Percentiles rank a stretch among this genome's conserved stretches.
phyloP scores from a whole-genome alignment of 64 coral and sea anemone genomes.

The Montipora efflorescens region DNA sequence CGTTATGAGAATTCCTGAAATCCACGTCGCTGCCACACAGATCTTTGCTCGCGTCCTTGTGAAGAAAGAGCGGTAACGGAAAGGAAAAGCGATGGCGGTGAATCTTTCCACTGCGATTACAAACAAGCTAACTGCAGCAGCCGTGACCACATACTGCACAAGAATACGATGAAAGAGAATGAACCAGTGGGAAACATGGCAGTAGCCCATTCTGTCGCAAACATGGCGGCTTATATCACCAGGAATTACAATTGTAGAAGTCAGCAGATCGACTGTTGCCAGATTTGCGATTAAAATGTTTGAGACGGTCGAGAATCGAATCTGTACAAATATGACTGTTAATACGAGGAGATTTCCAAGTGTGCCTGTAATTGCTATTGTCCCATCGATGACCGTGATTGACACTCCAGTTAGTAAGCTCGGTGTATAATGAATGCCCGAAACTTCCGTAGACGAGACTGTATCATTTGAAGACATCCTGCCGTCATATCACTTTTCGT shows the following conservation, averaged over 20 bases:
- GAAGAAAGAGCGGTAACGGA: slow-evolving; percentile 17
- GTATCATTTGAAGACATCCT: neutral
- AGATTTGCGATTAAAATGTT: slow-evolving; percentile 41
- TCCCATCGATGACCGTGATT: neutral
- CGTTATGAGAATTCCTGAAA: neutral
- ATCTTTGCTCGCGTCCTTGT: neutral
- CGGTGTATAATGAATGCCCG: neutral
- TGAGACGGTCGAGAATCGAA: slow-evolving; percentile 41
- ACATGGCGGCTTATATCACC: slow-evolving; percentile 31
- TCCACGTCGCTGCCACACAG: slow-evolving; percentile 8
- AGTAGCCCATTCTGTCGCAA: slow-evolving; percentile 18
- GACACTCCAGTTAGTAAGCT: neutral
- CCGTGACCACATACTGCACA: slow-evolving; percentile 23
- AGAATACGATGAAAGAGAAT: neutral
- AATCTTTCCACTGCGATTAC: slow-evolving; percentile 19
- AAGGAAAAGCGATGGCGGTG: slow-evolving; percentile 30
- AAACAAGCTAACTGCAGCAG: neutral
- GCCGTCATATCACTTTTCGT: neutral
- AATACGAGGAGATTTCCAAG: slow-evolving; percentile 30
- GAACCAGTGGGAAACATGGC: neutral
- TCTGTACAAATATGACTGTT: slow-evolving; percentile 29
- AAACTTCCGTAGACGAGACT: neutral
- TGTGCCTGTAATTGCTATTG: slow-evolving; percentile 29
- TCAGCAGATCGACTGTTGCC: neutral
- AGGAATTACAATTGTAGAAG: neutral